Evolutionary conservation across 2,888 invertebrate genomes (phyloP), one percentile per base, ranked within the genome.

Genomic region (Caenorhabditis sp.): DNA sequence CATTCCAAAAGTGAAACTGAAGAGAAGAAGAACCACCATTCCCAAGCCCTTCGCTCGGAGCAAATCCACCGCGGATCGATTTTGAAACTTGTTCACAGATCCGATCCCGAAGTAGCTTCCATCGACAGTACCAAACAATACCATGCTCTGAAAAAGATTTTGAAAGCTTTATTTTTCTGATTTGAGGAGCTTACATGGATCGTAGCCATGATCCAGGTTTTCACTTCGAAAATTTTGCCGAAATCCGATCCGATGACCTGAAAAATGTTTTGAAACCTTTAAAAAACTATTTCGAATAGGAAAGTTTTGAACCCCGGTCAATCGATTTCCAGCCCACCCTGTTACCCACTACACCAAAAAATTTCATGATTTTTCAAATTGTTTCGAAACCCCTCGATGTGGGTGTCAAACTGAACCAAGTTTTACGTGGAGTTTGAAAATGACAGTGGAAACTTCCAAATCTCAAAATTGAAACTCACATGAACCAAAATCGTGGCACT

Each of bases 141-240:
- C 47, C n/a, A 73, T 22, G n/a, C 61, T 61, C 61, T 73, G 73
- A n/a, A 54, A 49, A 26, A 51, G 19, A 63, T 8, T 41, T 41
- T 38, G 24, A 24, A 54, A 19, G n/a, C n/a, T n/a, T n/a, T n/a
- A n/a, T 31, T 31, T 31, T 31, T 31, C 7, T 31, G 31, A 31
- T 4, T 31, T 31, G 4, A 6, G n/a, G 10, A 61, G n/a, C 24
- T 31, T 31, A 72, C 72, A 59, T 72, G 58, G 12, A 72, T 35
- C 0, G 73, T 47, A 10, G 73, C 73, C 3, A 51, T 38, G 0
- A 51, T 26, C 73, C 73, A 73, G 4, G 73, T 61, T 47, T 61
- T 51, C 0, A 24, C 0, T 16, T 38, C 38, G 4, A 51, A 7
- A 28, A 63, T 26, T 24, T 61, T 63, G n/a, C 7, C 3, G 6